Conservation (phyloP, 2,888 invertebrate species). For the Lissonota sp. region DNA sequence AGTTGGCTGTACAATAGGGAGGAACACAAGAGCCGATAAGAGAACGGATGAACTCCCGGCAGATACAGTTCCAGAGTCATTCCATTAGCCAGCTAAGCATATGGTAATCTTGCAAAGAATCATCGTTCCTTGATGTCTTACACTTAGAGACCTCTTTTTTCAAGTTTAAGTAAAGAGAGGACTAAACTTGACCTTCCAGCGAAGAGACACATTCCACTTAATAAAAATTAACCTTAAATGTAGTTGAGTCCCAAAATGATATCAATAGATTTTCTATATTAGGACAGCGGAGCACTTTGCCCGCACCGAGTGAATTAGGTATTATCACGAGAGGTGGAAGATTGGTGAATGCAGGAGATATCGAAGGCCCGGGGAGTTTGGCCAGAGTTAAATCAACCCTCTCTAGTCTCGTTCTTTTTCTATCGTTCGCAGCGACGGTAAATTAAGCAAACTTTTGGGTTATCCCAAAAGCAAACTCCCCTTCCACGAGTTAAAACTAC, state of each 20-base stretch:
- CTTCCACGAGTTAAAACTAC: constrained; percentile 20
- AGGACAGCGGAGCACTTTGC: background rate
- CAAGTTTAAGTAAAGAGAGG: too few relatives aligned
- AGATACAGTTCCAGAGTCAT: constrained; percentile 62
- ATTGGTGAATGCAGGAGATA: constrained; percentile 39
- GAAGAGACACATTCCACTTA: too few relatives aligned
- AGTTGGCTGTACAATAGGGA: background rate
- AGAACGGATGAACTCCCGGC: constrained; percentile 53
- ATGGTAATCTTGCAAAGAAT: background rate
- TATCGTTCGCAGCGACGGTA: constrained; percentile 46
- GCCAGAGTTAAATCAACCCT: constrained; percentile 56
- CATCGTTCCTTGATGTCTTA: too few relatives aligned
- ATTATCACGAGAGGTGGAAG: constrained; percentile 33
- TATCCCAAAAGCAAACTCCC: constrained; percentile 50
- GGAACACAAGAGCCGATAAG: constrained; percentile 63
- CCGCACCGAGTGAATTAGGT: constrained; percentile 46
- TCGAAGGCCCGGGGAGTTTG: constrained; percentile 26
- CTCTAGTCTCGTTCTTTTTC: constrained; percentile 24
- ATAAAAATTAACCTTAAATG: too few relatives aligned
- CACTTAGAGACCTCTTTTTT: too few relatives aligned
- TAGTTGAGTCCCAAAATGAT: background rate
- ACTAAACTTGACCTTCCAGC: too few relatives aligned
- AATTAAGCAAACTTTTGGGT: constrained; percentile 64
- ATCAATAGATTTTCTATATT: constrained; percentile 1
- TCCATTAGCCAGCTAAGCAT: constrained; percentile 22